These are phyloP conservation scores for Alouatta caraya DNA, from an alignment of 2,797 vertebrate species.

Conservation along the genomic window DNA sequence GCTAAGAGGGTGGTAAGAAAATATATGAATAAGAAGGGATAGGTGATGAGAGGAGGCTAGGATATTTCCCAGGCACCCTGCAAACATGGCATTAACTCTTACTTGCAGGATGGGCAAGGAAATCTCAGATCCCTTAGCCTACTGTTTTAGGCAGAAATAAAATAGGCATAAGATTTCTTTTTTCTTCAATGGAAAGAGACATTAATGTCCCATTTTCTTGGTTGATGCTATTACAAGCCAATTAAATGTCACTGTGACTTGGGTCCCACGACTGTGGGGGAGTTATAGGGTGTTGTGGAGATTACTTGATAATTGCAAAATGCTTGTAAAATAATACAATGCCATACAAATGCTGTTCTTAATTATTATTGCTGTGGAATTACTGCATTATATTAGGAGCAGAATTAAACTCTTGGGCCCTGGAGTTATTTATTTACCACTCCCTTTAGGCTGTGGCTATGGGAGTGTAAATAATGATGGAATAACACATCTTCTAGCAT, in stretches of 20 bases:
- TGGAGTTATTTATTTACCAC: constrained; percentile 49
- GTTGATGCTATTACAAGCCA: constrained; percentile 35
- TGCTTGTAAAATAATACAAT: constrained; percentile 62
- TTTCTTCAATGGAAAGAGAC: neutral
- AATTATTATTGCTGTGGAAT: constrained; percentile 66
- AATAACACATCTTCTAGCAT: neutral
- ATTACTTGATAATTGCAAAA: constrained; percentile 59
- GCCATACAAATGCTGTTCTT: constrained; percentile 57
- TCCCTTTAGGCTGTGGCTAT: neutral
- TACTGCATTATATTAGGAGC: constrained; percentile 32
- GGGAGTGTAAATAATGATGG: neutral
- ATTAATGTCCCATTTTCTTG: constrained; percentile 26
- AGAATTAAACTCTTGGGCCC: constrained; percentile 41
- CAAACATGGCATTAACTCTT: neutral
- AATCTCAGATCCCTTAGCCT: neutral
- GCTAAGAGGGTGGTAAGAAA: neutral
- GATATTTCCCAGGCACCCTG: neutral
- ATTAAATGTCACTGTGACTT: constrained; percentile 40
- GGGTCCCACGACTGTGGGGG: neutral
- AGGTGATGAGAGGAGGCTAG: neutral
- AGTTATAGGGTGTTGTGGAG: constrained; percentile 44
- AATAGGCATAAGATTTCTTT: neutral
- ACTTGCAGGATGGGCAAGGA: neutral
- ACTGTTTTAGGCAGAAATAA: neutral
- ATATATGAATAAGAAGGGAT: neutral